Base-by-base conservation (phyloP, 2,797 vertebrate species). In the Mionectes olivaceus region DNA sequence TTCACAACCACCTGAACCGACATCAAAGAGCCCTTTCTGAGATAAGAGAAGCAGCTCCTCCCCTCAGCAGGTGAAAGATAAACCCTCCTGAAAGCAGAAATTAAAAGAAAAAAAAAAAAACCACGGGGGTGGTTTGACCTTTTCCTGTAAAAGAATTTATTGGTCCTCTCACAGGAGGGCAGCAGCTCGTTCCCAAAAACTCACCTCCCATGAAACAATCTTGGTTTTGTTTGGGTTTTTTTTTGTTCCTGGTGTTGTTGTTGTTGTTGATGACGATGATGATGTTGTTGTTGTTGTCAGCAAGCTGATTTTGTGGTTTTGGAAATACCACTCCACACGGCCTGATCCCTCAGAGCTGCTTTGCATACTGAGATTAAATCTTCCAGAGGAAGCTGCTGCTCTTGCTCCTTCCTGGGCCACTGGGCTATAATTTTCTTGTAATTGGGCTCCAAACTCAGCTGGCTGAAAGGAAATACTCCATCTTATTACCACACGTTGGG, bases 351-450 rank as follows among this genome's bases (percentile, higher is more conserved):
- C 19, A 4, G 19, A 67, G 25, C 76, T 93, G 77, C 80, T 95
- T 94, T 95, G 94, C 94, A 89, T 96, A 2, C 0, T 2, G 19
- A 83, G 96, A 95, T 96, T 43, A 59, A 75, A 96, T 93, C 95
- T 94, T 7, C 13, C 32, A 37, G 61, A 78, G 90, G 89, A 93
- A 93, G 83, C 80, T 52, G 55, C 89, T 64, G 83, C 50, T 57
- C 43, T 64, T 92, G 80, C 85, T 83, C 78, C 74, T 33, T 25
- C 57, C 68, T 83, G 25, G 65, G 53, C 67, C 81, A 85, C 1
- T 25, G 39, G 39, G 41, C 82, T 93, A 7, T 94, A 93, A 96
- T 96, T 96, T 93, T 53, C 10, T 86, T 85, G 35, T 44, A 95
- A 94, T 79, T 93, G 90, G 30, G 21, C 87, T 70, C 52, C 39